Percentiles rank a stretch among this genome's conserved stretches.
Evolutionary conservation across 1,140 invertebrate species (phyloP).

Genomic region (Drosophila leontia): DNA sequence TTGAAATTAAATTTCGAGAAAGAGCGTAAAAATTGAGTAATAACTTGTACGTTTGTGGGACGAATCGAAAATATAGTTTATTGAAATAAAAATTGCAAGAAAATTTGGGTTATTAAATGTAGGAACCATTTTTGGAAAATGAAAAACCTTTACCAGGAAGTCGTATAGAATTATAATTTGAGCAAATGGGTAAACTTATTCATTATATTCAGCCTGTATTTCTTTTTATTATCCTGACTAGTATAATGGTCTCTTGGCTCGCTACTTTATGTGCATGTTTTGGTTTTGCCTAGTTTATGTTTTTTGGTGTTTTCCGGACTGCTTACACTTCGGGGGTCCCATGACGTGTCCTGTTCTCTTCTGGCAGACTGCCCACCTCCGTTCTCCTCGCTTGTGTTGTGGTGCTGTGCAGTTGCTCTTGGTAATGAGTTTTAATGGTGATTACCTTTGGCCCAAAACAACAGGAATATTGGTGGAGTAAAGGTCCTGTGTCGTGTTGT

Average conservation of each 20-base stretch:
- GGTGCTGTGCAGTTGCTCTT: slow-evolving; percentile 53
- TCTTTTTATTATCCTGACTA: background rate
- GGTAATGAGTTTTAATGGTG: slow-evolving; percentile 82
- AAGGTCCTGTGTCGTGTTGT: slow-evolving; percentile 44
- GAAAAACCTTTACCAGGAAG: too few relatives aligned
- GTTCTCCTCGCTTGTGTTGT: slow-evolving; percentile 28
- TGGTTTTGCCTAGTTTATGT: slow-evolving; percentile 29
- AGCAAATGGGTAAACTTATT: background rate
- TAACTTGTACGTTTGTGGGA: background rate
- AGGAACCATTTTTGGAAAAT: too few relatives aligned
- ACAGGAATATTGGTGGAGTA: slow-evolving; percentile 30
- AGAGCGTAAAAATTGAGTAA: slow-evolving; percentile 3
- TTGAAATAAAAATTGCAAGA: background rate
- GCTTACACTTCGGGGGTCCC: slow-evolving; percentile 15
- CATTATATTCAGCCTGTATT: background rate
- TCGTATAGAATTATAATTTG: too few relatives aligned
- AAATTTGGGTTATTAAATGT: background rate
- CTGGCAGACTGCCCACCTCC: slow-evolving; percentile 31
- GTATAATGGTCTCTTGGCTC: background rate
- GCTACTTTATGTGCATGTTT: slow-evolving; percentile 24
- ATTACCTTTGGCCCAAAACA: slow-evolving; percentile 62
- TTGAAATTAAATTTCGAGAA: slow-evolving; percentile 27
- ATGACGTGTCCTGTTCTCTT: slow-evolving; percentile 43
- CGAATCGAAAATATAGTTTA: slow-evolving; percentile 2
- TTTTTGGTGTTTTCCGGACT: slow-evolving; percentile 7